phyloP scores from a whole-genome alignment of 1,140 invertebrate species.

The Anastatus disparis region DNA sequence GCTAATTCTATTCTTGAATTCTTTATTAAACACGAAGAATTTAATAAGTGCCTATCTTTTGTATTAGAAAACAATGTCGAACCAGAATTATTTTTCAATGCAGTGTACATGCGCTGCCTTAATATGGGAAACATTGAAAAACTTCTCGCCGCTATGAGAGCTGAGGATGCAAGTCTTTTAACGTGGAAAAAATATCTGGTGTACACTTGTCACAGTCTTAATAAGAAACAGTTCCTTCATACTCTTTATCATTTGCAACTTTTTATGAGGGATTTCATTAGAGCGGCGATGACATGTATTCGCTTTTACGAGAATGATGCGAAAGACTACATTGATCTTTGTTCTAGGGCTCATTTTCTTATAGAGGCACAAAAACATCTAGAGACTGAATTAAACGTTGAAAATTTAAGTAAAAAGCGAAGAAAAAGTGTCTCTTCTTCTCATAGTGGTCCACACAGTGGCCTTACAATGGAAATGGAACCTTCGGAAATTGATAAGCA shows the following conservation, averaged over 20 bases:
- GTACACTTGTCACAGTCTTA: slow-evolving; percentile 74
- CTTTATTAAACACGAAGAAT: slow-evolving; percentile 73
- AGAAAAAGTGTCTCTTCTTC: slow-evolving; percentile 52
- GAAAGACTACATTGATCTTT: slow-evolving; percentile 69
- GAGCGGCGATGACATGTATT: slow-evolving; percentile 80
- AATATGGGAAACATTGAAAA: slow-evolving; percentile 71
- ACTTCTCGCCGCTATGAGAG: slow-evolving; percentile 71
- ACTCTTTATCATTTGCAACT: slow-evolving; percentile 77
- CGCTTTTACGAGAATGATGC: slow-evolving; percentile 73
- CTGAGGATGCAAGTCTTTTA: slow-evolving; percentile 71
- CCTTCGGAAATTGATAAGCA: slow-evolving; percentile 75
- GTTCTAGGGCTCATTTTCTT: slow-evolving; percentile 68
- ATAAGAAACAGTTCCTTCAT: slow-evolving; percentile 72
- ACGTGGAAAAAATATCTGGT: slow-evolving; percentile 76
- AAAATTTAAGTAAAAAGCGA: slow-evolving; percentile 54
- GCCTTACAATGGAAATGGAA: slow-evolving; percentile 73
- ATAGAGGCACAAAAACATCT: slow-evolving; percentile 73
- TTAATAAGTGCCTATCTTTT: slow-evolving; percentile 72
- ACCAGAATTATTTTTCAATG: slow-evolving; percentile 76
- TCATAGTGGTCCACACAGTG: slow-evolving; percentile 60
- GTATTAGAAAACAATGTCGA: slow-evolving; percentile 74
- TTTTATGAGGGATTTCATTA: slow-evolving; percentile 74
- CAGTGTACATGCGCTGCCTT: slow-evolving; percentile 74
- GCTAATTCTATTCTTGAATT: slow-evolving; percentile 76
- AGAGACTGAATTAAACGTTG: slow-evolving; percentile 63